Evolutionary conservation across 2,113 vertebrate species (phyloP).

Genomic region (Scolopax mira): DNA sequence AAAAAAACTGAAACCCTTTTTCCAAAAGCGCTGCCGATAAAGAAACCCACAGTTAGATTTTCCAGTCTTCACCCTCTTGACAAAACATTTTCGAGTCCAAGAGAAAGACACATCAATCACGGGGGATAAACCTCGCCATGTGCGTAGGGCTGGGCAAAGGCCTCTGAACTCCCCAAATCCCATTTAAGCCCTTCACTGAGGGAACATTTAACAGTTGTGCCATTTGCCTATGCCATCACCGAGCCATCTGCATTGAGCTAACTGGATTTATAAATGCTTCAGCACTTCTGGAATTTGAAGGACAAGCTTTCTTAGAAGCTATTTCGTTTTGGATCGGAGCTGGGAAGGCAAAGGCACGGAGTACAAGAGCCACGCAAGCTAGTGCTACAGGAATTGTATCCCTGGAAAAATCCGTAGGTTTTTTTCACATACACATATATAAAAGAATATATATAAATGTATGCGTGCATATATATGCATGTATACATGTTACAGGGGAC

Average conservation of each 20-base stretch:
- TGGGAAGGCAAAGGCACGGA: background rate
- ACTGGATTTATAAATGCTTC: conserved; percentile 16
- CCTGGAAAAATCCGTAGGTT: background rate
- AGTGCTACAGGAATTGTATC: background rate
- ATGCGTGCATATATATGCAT: background rate
- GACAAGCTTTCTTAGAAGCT: background rate
- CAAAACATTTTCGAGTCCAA: background rate
- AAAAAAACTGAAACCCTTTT: background rate
- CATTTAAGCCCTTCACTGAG: conserved; percentile 4
- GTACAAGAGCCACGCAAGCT: background rate
- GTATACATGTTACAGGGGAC: too few relatives aligned
- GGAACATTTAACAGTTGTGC: conserved; percentile 5
- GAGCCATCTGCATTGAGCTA: background rate
- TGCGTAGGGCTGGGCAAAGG: background rate
- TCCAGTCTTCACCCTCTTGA: background rate
- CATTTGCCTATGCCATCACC: conserved; percentile 16
- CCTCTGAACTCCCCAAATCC: conserved; percentile 17
- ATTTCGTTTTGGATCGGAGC: background rate
- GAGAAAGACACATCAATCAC: background rate
- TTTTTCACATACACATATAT: background rate
- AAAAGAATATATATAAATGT: background rate
- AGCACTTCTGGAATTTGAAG: background rate
- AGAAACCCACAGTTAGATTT: background rate
- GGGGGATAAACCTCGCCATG: background rate
- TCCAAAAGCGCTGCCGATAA: background rate